phyloP scores from a whole-genome alignment of 2,113 vertebrate species.

The Rhea pennata region DNA sequence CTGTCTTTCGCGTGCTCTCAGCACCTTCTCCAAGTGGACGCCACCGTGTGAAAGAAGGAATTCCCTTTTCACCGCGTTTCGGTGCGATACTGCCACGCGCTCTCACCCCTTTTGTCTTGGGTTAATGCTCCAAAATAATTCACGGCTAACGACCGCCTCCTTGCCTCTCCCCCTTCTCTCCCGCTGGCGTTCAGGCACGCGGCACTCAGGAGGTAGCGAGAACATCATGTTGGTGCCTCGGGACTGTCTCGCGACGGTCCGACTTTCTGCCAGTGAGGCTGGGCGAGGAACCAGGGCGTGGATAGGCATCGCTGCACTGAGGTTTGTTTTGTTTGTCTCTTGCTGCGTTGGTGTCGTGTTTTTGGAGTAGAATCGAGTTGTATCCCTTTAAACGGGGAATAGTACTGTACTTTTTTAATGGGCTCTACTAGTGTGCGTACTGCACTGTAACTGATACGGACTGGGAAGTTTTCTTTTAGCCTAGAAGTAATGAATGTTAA shows the following conservation, averaged over 20 bases:
- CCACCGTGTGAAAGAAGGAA: rapidly evolving
- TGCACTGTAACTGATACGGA: background rate
- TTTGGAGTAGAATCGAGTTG: background rate
- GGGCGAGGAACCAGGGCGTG: background rate
- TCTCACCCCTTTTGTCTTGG: background rate
- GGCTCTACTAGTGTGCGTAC: background rate
- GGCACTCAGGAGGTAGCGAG: background rate
- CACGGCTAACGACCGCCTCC: background rate
- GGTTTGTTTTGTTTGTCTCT: background rate
- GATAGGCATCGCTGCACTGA: background rate
- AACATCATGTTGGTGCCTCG: conserved; percentile 25
- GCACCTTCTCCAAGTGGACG: background rate
- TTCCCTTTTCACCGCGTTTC: rapidly evolving
- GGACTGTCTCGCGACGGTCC: rapidly evolving
- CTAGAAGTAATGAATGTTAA: background rate
- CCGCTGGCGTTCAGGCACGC: background rate
- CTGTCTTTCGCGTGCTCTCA: rapidly evolving
- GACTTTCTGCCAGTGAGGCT: background rate
- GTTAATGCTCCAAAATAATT: background rate
- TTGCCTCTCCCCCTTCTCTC: background rate
- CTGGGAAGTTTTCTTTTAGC: background rate
- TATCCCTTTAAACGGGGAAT: background rate
- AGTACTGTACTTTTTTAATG: background rate
- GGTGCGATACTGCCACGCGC: background rate
- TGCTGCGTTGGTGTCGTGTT: background rate